Evolutionary conservation across 2,888 invertebrate genomes (phyloP).

Genomic region (Caenorhabditis sulstoni): DNA sequence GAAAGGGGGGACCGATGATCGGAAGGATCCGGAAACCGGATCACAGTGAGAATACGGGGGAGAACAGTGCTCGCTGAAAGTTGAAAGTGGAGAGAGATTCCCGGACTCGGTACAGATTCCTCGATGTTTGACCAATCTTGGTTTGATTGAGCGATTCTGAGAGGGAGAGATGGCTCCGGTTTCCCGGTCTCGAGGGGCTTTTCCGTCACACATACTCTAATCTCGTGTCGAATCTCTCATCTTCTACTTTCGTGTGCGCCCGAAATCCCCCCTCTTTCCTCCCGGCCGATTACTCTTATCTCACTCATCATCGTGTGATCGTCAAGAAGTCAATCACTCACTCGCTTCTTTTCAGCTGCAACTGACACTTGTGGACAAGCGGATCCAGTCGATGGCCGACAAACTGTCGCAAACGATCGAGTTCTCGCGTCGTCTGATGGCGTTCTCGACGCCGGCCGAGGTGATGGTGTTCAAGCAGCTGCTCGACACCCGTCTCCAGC

Average conservation of each 20-base stretch:
- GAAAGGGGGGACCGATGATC: too few species aligned
- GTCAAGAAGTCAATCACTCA: not conserved
- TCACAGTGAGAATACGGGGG: too few species aligned
- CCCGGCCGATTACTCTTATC: not conserved
- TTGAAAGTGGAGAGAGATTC: too few species aligned
- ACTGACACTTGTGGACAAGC: slow-evolving; percentile 90
- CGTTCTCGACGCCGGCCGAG: slow-evolving; percentile 88
- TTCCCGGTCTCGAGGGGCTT: not conserved
- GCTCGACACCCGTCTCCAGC: slow-evolving; percentile 91
- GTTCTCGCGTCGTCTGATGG: slow-evolving; percentile 92
- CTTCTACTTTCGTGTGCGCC: not conserved
- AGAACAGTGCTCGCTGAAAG: too few species aligned
- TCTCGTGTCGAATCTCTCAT: too few species aligned
- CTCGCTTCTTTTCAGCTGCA: slow-evolving; percentile 83
- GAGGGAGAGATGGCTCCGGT: too few species aligned
- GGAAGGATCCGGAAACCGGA: too few species aligned
- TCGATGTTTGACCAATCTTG: too few species aligned
- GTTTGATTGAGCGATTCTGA: too few species aligned
- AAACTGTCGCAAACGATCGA: slow-evolving; percentile 87
- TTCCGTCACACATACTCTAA: too few species aligned
- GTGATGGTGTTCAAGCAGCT: slow-evolving; percentile 92
- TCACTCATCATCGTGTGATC: slow-evolving; percentile 2
- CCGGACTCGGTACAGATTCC: too few species aligned
- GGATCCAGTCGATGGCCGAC: slow-evolving; percentile 93
- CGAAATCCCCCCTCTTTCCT: not conserved